These are phyloP conservation scores for Metaphire vulgaris DNA, from an alignment of 1,140 invertebrate genomes.

Conservation along the genomic window DNA sequence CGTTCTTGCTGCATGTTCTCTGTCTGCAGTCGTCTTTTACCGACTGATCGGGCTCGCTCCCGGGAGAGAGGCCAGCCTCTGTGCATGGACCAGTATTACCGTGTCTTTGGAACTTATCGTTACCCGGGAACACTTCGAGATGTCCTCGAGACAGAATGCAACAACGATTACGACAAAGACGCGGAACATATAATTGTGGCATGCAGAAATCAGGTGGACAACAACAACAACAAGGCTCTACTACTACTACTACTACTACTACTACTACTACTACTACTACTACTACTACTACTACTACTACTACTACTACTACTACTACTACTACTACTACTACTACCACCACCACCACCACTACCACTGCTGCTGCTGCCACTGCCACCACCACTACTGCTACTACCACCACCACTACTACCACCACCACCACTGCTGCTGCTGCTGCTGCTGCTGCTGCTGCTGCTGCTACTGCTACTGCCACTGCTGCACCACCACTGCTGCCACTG, in stretches of 20 bases:
- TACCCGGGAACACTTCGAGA: constrained; percentile 37
- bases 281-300: not conserved
- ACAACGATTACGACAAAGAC: constrained; percentile 32
- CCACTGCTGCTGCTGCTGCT: constrained; percentile 12
- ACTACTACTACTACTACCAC: constrained; percentile 19
- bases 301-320: constrained; percentile 11
- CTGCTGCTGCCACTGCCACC: constrained; percentile 11
- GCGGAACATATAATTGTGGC: constrained; percentile 79
- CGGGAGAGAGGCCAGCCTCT: constrained; percentile 76
- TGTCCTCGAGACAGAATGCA: no score
- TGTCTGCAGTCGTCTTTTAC: constrained; percentile 62
- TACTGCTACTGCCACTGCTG: no score
- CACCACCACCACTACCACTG: constrained; percentile 16
- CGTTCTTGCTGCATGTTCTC: no score
- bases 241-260: not conserved
- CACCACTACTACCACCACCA: constrained; percentile 18
- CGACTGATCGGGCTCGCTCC: constrained; percentile 71
- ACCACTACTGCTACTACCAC: constrained; percentile 19
- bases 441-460: constrained; percentile 3
- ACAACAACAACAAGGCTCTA: not conserved
- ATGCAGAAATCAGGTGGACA: constrained; percentile 71
- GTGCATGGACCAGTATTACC: constrained; percentile 96
- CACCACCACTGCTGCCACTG: no score
- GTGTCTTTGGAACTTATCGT: constrained; percentile 64
- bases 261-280: not conserved